Percentiles rank a stretch among this genome's conserved stretches.
phyloP scores from a whole-genome alignment of 2,797 vertebrate species.

The Lycodopsis pacificus region DNA sequence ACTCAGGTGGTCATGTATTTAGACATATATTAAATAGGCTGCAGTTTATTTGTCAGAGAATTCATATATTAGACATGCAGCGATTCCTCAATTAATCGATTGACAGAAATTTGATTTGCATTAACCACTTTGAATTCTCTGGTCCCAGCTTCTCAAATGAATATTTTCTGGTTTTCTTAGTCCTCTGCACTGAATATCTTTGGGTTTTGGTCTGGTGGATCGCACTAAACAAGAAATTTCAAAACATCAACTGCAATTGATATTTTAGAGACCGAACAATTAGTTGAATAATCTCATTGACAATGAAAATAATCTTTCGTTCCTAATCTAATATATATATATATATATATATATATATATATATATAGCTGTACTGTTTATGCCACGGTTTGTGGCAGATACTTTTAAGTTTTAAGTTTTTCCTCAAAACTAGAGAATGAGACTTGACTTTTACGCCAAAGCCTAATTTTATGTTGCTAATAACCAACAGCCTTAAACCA shows the following conservation, averaged over 20 bases:
- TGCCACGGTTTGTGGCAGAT: not conserved
- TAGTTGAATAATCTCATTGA: not conserved
- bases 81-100: accelerated
- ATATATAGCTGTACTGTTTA: not conserved
- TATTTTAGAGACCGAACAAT: not conserved
- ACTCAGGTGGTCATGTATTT: slow-evolving; percentile 30
- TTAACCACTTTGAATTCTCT: not conserved
- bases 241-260: not conserved
- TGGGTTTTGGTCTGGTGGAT: not conserved
- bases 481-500: not conserved
- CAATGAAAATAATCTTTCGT: not conserved
- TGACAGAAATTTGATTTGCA: not conserved
- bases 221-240: not conserved
- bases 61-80: not conserved
- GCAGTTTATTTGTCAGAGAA: not conserved
- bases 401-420: not conserved
- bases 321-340: too few relatives aligned
- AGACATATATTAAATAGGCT: slow-evolving; percentile 11
- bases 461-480: not conserved
- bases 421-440: too few relatives aligned
- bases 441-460: not conserved
- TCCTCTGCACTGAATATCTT: not conserved
- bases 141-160: not conserved
- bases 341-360: too few relatives aligned
- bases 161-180: not conserved